phyloP scores from a whole-genome alignment of 2,888 invertebrate genomes.

The Zhuqinia jingwanae region DNA sequence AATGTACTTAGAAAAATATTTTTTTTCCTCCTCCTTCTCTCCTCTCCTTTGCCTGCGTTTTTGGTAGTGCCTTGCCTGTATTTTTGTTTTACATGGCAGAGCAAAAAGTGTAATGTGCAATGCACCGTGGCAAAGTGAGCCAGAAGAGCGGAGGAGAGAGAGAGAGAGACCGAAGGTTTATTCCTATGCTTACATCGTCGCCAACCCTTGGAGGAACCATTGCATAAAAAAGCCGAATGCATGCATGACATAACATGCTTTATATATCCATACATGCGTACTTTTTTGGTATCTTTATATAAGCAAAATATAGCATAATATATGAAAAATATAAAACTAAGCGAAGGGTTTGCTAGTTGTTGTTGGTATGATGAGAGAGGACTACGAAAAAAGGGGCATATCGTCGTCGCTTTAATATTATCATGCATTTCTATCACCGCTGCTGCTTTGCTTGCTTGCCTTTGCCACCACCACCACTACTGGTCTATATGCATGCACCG shows the following conservation, averaged over 20 bases:
- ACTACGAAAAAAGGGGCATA: conserved; percentile 60
- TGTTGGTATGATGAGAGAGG: conserved; percentile 11
- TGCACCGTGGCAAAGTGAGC: conserved; percentile 70
- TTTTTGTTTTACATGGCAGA: conserved; percentile 49
- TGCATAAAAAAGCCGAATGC: conserved; percentile 62
- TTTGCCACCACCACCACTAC: neutral
- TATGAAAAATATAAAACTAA: too few species aligned
- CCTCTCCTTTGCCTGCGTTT: neutral
- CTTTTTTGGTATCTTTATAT: neutral
- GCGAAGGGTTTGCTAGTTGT: conserved; percentile 63
- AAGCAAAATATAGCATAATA: conserved; percentile 27
- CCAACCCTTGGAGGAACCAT: conserved; percentile 71
- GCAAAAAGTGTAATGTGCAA: conserved; percentile 70
- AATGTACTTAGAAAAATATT: conserved; percentile 56
- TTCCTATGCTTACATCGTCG: conserved; percentile 31
- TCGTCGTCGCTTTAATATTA: conserved; percentile 38
- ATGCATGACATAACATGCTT: conserved; percentile 66
- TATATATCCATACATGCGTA: conserved; percentile 2
- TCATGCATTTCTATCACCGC: conserved; percentile 46
- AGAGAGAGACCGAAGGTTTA: conserved; percentile 43
- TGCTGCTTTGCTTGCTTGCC: too few species aligned
- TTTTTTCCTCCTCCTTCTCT: conserved; percentile 17
- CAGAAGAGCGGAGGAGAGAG: conserved; percentile 11
- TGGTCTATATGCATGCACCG: conserved; percentile 33
- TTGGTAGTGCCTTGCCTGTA: conserved; percentile 48